Percentiles rank a stretch among this genome's conserved stretches.
Evolutionary conservation across 2,888 invertebrate genomes (phyloP).

Genomic region (Thyatira batis): DNA sequence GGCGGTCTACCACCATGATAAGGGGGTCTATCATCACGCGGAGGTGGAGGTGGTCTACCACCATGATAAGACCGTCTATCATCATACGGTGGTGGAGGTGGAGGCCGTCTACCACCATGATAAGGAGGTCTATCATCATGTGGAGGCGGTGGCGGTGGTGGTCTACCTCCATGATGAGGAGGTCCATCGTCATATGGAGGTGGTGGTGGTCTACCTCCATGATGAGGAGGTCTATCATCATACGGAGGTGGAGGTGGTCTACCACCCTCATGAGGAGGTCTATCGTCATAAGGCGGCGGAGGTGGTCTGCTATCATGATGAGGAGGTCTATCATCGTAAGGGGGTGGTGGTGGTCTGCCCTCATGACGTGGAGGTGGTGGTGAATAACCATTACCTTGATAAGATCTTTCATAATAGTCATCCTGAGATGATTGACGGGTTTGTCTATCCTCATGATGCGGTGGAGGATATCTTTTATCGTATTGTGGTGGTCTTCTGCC

Average conservation of each 20-base stretch:
- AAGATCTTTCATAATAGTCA: conserved; percentile 2
- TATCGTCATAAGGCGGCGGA: conserved; percentile 15
- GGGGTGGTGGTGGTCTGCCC: conserved; percentile 8
- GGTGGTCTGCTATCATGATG: conserved; percentile 6
- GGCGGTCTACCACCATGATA: conserved; percentile 7
- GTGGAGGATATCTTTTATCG: conserved; percentile 2
- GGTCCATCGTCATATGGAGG: conserved; percentile 7
- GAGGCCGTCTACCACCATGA: not conserved
- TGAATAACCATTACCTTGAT: not conserved
- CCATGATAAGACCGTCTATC: too few relatives aligned
- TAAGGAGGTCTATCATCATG: conserved; percentile 8
- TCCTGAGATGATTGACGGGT: conserved; percentile 11
- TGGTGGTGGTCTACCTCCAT: conserved; percentile 13
- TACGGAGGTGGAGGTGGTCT: conserved; percentile 1
- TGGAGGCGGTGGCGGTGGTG: conserved; percentile 9
- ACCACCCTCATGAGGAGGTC: conserved; percentile 9
- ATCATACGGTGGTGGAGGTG: conserved; percentile 8
- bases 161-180: too few relatives aligned
- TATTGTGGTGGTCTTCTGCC: conserved; percentile 13
- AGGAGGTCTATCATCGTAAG: conserved; percentile 7
- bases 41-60: conserved; percentile 10
- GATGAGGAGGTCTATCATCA: conserved; percentile 4
- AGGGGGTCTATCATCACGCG: conserved; percentile 6
- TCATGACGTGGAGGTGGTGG: conserved; percentile 15
- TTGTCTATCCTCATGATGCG: conserved; percentile 5